These are phyloP conservation scores for Peromyscus aztecus DNA, from an alignment of 2,797 vertebrate genomes.

Conservation along the genomic window DNA sequence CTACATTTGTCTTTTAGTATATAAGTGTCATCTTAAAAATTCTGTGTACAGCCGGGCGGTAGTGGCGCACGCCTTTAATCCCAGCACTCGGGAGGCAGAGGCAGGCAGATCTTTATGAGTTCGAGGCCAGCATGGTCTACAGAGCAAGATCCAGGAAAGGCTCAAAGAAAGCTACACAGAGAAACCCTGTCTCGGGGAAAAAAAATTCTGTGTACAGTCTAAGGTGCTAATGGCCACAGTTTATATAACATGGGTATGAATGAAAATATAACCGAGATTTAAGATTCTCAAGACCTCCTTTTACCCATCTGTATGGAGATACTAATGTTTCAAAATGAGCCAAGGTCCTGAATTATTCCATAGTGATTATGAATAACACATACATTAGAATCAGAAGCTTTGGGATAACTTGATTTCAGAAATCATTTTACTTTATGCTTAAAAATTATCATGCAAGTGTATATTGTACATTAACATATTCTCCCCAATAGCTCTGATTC, in stretches of 20 bases:
- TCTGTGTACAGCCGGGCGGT: neutral
- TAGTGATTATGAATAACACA: neutral
- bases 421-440: neutral
- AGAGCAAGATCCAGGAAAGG: no score
- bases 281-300: neutral
- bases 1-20: neutral
- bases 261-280: neutral
- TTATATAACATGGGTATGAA: neutral
- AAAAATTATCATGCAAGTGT: neutral
- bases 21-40: neutral
- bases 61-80: no score
- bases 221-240: neutral
- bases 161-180: no score
- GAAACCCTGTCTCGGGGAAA: no score
- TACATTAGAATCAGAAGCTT: slow-evolving; percentile 6
- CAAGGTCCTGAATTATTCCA: neutral
- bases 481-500: neutral
- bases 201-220: neutral
- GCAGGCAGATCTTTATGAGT: no score
- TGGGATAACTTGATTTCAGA: neutral
- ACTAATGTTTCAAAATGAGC: neutral
- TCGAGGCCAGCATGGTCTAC: no score
- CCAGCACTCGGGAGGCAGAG: no score
- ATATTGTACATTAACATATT: neutral
- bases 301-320: neutral